These are phyloP conservation scores for Synanthedon andrenaeformis DNA, from an alignment of 2,888 invertebrate species.

Conservation along the genomic window DNA sequence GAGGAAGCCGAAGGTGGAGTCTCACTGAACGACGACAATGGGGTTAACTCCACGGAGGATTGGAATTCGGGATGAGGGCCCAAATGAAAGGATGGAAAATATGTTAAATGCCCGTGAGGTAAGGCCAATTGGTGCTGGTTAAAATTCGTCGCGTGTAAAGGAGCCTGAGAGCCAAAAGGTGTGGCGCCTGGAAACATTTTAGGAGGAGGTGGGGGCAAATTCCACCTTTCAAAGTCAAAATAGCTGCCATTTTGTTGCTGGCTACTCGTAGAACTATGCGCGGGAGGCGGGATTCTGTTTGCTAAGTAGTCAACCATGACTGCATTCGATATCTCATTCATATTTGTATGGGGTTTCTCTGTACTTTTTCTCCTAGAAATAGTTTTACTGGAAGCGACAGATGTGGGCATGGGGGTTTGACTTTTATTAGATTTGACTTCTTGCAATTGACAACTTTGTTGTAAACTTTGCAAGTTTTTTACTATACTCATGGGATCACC, in stretches of 20 bases:
- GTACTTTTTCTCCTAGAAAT: slow-evolving; percentile 72
- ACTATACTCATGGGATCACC: slow-evolving; percentile 83
- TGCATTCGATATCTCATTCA: slow-evolving; percentile 67
- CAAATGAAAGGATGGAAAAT: slow-evolving; percentile 82
- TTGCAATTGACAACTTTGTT: slow-evolving; percentile 72
- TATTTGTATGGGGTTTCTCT: slow-evolving; percentile 61
- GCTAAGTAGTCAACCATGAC: slow-evolving; percentile 69
- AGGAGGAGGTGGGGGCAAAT: slow-evolving; percentile 75
- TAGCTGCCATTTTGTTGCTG: slow-evolving; percentile 77
- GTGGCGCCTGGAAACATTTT: slow-evolving; percentile 76
- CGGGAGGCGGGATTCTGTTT: slow-evolving; percentile 78
- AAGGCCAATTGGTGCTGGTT: slow-evolving; percentile 78
- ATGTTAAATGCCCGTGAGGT: slow-evolving; percentile 79
- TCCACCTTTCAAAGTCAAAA: slow-evolving; percentile 87
- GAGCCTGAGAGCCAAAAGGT: slow-evolving; percentile 70
- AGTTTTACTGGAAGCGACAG: slow-evolving; percentile 27
- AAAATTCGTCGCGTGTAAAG: slow-evolving; percentile 67
- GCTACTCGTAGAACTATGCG: slow-evolving; percentile 73
- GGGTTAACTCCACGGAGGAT: slow-evolving; percentile 74
- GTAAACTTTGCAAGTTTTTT: slow-evolving; percentile 75
- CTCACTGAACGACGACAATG: slow-evolving; percentile 70
- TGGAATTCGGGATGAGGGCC: slow-evolving; percentile 77
- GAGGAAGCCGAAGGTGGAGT: slow-evolving; percentile 70
- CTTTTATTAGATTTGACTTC: slow-evolving; percentile 65
- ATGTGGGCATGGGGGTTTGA: slow-evolving; percentile 27